A percentile compares a stretch with the other conserved stretches of the same genome.
phyloP scores from a whole-genome alignment of 2,797 vertebrate species.

The Takifugu rubripes region DNA sequence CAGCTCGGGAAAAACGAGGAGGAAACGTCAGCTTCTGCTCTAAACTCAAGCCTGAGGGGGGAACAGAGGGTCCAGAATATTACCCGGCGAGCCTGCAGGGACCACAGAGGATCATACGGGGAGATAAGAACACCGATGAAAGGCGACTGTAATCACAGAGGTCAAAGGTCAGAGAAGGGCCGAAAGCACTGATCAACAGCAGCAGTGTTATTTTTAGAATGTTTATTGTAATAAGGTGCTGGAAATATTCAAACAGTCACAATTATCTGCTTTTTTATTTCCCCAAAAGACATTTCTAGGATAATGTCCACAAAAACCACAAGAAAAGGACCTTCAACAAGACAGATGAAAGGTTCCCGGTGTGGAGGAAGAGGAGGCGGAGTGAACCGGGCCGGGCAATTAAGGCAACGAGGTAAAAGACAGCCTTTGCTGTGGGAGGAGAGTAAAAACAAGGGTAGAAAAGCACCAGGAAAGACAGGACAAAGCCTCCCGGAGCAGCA shows the following conservation, averaged over 20 bases:
- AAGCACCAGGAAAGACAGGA: slow-evolving; percentile 37
- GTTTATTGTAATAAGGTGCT: slow-evolving; percentile 77
- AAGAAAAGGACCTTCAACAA: slow-evolving; percentile 31
- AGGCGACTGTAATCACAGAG: no score
- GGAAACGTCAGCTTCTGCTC: no score
- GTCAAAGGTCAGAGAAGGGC: no score
- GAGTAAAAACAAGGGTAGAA: slow-evolving; percentile 14
- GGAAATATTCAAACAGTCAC: slow-evolving; percentile 55
- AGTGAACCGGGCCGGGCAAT: slow-evolving; percentile 58
- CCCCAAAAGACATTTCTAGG: slow-evolving; percentile 17
- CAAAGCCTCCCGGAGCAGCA: slow-evolving; percentile 10
- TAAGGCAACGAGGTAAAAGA: slow-evolving; percentile 67
- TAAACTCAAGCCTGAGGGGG: no score
- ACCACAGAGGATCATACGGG: no score
- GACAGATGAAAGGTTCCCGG: slow-evolving; percentile 53
- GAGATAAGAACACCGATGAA: no score
- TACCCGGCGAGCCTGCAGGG: no score
- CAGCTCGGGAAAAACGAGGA: neutral
- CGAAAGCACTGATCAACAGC: neutral
- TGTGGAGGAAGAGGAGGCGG: slow-evolving; percentile 35
- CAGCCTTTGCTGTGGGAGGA: slow-evolving; percentile 45
- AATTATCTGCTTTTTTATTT: slow-evolving; percentile 37
- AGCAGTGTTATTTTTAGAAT: slow-evolving; percentile 41
- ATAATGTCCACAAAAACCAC: slow-evolving; percentile 16
- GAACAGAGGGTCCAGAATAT: no score